These are phyloP conservation scores for Cheilinus undulatus DNA, from an alignment of 2,113 vertebrate genomes.

Conservation along the genomic window DNA sequence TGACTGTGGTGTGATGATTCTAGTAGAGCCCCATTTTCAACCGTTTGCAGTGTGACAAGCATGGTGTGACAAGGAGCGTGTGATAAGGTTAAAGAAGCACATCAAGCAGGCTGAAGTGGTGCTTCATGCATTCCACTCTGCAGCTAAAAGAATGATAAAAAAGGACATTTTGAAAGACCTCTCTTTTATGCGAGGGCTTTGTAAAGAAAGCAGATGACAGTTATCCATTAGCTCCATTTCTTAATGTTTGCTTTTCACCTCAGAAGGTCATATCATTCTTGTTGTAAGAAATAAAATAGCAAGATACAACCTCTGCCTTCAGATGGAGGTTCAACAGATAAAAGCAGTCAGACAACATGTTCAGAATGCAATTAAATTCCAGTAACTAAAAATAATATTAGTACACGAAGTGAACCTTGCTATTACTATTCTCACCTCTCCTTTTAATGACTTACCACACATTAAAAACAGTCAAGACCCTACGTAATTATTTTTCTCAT, in stretches of 20 bases:
- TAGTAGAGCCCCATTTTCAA: not conserved
- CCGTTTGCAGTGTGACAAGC: not conserved
- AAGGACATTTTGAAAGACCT: not conserved
- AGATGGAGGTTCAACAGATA: no score
- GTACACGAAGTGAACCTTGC: no score
- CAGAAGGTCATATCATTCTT: not conserved
- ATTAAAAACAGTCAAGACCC: no score
- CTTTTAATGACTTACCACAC: no score
- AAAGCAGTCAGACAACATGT: no score
- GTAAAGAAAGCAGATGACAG: not conserved
- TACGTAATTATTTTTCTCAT: no score
- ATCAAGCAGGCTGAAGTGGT: not conserved
- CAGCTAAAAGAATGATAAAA: not conserved
- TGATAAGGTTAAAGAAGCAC: not conserved
- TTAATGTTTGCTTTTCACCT: not conserved
- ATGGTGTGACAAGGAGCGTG: not conserved
- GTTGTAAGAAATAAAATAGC: not conserved
- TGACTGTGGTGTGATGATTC: slow-evolving; percentile 3
- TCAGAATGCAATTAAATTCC: no score
- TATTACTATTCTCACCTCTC: no score
- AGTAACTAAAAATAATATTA: no score
- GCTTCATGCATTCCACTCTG: not conserved
- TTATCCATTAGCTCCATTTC: not conserved
- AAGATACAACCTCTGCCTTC: no score
- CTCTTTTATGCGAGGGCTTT: slow-evolving; percentile 3